Conservation (phyloP, 2,888 invertebrate species). For the Agrotis puta region DNA sequence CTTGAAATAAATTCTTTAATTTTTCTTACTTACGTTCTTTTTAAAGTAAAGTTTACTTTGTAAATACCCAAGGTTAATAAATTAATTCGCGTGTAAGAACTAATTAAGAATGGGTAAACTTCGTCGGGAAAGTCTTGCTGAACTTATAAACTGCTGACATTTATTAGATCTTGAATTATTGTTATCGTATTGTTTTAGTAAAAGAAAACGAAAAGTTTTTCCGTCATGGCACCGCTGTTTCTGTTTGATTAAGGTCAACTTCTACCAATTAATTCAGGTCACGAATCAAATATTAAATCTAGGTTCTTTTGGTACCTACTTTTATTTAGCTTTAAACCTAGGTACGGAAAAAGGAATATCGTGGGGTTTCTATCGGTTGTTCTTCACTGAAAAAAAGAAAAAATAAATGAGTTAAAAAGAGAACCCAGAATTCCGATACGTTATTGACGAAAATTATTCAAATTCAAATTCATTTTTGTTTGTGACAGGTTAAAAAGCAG, state of each 20-base stretch:
- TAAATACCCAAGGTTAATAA: slow-evolving; percentile 3
- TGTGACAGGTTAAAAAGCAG: no score
- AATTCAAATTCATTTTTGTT: no score
- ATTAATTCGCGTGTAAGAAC: slow-evolving; percentile 50
- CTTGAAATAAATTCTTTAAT: no score
- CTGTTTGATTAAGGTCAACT: slow-evolving; percentile 13
- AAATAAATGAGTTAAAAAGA: no score
- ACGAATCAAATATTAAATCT: background rate
- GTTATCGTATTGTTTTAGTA: slow-evolving; percentile 10
- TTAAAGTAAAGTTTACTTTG: background rate
- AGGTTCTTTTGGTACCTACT: no score
- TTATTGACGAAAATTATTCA: no score
- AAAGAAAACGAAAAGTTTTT: slow-evolving; percentile 9
- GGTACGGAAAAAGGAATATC: no score
- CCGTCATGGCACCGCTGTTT: background rate
- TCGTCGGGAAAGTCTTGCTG: slow-evolving; percentile 26
- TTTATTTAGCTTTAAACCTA: no score
- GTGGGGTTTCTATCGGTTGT: no score
- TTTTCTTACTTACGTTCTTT: no score
- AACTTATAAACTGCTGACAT: slow-evolving; percentile 43
- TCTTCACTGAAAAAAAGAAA: no score
- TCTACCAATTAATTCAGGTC: background rate
- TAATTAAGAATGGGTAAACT: slow-evolving; percentile 39
- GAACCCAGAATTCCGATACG: no score
- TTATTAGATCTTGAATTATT: slow-evolving; percentile 48